phyloP scores from a whole-genome alignment of 2,888 invertebrate genomes.

The Drosophila diplacantha region DNA sequence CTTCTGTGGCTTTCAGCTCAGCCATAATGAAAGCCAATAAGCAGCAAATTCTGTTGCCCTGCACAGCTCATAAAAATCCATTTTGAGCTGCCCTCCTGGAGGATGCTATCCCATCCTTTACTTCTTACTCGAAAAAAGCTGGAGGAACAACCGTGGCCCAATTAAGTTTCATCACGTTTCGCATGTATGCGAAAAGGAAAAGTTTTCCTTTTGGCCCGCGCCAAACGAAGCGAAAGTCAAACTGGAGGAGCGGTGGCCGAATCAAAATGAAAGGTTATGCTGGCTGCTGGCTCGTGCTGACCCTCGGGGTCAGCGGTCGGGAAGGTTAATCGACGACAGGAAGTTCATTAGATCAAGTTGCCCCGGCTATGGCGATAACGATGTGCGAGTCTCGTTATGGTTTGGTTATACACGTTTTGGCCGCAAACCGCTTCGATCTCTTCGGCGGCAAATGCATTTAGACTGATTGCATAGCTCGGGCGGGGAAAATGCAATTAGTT shows the following conservation, averaged over 20 bases:
- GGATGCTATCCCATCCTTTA: not conserved
- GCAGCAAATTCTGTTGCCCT: slow-evolving; percentile 32
- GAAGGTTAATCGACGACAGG: slow-evolving; percentile 58
- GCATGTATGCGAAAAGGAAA: slow-evolving; percentile 50
- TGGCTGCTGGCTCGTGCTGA: not conserved
- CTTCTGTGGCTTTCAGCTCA: slow-evolving; percentile 28
- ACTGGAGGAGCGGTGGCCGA: slow-evolving; percentile 24
- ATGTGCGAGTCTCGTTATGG: slow-evolving; percentile 35
- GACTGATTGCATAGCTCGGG: slow-evolving; percentile 42
- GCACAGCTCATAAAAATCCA: slow-evolving; percentile 33
- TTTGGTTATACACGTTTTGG: slow-evolving; percentile 6
- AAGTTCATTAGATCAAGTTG: slow-evolving; percentile 61
- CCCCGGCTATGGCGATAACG: slow-evolving; percentile 40
- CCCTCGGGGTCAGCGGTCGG: slow-evolving; percentile 29
- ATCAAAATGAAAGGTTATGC: slow-evolving; percentile 28
- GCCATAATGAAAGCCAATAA: slow-evolving; percentile 56
- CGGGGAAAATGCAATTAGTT: slow-evolving; percentile 51
- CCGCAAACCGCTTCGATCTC: slow-evolving; percentile 21
- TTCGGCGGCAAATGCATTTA: slow-evolving; percentile 18
- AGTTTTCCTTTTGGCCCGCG: slow-evolving; percentile 41
- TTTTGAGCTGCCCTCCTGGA: slow-evolving; percentile 22
- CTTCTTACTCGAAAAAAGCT: not conserved
- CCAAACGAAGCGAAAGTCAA: slow-evolving; percentile 60
- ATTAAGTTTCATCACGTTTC: slow-evolving; percentile 67
- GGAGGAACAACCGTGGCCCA: slow-evolving; percentile 31